Evolutionary conservation across 2,797 vertebrate genomes (phyloP), one percentile per base, ranked within the genome.

Genomic region (Artibeus lituratus): DNA sequence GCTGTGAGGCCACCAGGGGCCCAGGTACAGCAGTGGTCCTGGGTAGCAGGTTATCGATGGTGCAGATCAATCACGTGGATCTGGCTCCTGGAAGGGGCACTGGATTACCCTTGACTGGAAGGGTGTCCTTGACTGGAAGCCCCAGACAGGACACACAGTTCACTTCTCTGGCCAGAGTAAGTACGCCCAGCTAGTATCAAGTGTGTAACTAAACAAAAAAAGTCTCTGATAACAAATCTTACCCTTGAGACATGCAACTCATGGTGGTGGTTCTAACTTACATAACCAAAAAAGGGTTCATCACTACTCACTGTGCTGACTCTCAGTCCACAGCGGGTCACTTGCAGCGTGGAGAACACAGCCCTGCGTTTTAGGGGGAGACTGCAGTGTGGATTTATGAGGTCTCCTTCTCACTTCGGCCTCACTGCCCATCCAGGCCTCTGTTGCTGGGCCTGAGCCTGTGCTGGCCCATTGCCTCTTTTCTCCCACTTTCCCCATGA

Each of bases 31-130:
- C 53, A n/a, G 0, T 26, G 7, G 4, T 49, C 22, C 42, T 24
- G 3, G 51, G 70, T 5, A 35, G 9, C 8, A 19, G 53, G 53
- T 24, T 35, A 24, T 5, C 4, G 19, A 24, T 3, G 1, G 29
- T n/a, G 37, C n/a, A 16, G 39, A 0, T 19, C 69, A 35, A 6
- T 18, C 12, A 7, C 4, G 1, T 3, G 0, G 26, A 1, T 44
- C 70, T 26, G 32, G 14, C 12, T 59, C 32, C 69, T 35, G 53
- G 62, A 3, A 10, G 6, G 12, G 21, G 12, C 77, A 37, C 51
- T 57, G 6, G 35, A 16, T 35, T 18, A 53, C 77, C 12, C 22
- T 32, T 77, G 39, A 21, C 57, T n/a, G 16, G 35, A 2, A 8
- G 24, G n/a, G n/a, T n/a, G n/a, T n/a, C 12, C 22, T 32, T 77